A percentile compares a stretch with the other conserved stretches of the same genome.
Conservation (phyloP, 2,888 invertebrate genomes). For the Trypoxylon attenuatum region DNA sequence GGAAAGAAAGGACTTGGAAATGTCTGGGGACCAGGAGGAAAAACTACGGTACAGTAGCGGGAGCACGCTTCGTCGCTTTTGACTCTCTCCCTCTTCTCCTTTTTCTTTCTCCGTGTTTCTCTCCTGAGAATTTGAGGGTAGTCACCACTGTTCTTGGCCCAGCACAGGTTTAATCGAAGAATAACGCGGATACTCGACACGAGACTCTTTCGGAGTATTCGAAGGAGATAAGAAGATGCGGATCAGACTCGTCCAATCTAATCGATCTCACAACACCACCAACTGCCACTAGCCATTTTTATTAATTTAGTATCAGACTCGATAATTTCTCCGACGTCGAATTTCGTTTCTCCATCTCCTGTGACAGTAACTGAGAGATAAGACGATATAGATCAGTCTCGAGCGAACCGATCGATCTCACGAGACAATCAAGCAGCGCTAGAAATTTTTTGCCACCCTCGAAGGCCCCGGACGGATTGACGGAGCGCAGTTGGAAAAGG, state of each 20-base stretch:
- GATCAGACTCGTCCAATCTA: slow-evolving; percentile 29
- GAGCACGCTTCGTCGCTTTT: no score
- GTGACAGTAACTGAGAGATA: no score
- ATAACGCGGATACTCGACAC: slow-evolving; percentile 13
- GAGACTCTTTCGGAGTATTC: slow-evolving; percentile 16
- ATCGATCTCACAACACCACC: slow-evolving; percentile 24
- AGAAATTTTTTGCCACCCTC: neutral
- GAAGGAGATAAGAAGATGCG: slow-evolving; percentile 15
- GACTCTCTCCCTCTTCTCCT: neutral
- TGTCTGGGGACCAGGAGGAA: neutral
- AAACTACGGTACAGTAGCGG: slow-evolving; percentile 1
- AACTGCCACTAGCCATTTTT: no score
- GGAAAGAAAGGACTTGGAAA: slow-evolving; percentile 1
- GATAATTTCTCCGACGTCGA: no score
- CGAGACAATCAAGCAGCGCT: neutral
- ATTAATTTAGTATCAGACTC: no score
- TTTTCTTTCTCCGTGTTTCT: neutral
- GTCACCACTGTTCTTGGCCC: neutral
- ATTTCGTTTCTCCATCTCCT: no score
- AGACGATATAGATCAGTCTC: neutral
- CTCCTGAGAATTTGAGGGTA: no score
- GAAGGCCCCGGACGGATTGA: no score
- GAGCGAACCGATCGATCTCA: neutral
- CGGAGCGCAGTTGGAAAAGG: no score
- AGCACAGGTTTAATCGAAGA: slow-evolving; percentile 34